A percentile compares a stretch with the other conserved stretches of the same genome.
phyloP scores from a whole-genome alignment of 1,140 invertebrate genomes.

The Ceratosolen fusciceps region DNA sequence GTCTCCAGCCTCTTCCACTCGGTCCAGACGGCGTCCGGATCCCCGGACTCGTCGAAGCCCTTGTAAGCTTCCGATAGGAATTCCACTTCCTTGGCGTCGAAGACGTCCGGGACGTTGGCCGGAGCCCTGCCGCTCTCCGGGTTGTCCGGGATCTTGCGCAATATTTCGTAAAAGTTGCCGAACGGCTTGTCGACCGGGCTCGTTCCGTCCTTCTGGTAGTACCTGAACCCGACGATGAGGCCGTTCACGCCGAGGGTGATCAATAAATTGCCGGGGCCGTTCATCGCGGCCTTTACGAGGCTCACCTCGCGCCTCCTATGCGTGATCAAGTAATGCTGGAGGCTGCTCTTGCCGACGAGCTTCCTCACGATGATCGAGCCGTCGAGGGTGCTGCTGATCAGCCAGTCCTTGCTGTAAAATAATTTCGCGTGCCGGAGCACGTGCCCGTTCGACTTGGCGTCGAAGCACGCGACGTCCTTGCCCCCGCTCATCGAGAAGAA shows the following conservation, averaged over 20 bases:
- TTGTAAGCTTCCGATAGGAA: not conserved
- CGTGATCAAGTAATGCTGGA: conserved; percentile 43
- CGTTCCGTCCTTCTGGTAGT: not conserved
- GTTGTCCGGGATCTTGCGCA: not conserved
- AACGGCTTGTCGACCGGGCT: not conserved
- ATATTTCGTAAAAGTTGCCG: not conserved
- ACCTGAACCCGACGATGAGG: conserved; percentile 56
- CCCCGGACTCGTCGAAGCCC: not conserved
- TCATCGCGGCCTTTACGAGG: conserved; percentile 55
- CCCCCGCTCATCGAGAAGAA: conserved; percentile 51
- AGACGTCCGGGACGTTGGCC: too few relatives aligned
- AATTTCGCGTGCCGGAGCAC: conserved; percentile 54
- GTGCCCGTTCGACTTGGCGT: conserved; percentile 52
- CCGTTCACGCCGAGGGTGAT: conserved; percentile 61
- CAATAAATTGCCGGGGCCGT: conserved; percentile 48
- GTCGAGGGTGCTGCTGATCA: conserved; percentile 57
- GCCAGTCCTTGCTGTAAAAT: conserved; percentile 55
- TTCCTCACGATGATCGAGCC: conserved; percentile 57
- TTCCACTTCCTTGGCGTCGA: conserved; percentile 1
- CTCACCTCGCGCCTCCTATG: conserved; percentile 62
- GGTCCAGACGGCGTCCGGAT: conserved; percentile 55
- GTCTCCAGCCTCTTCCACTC: conserved; percentile 56
- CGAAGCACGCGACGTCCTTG: conserved; percentile 42
- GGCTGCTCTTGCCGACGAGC: not conserved
- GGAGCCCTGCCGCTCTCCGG: too few relatives aligned